phyloP scores from a whole-genome alignment of 2,113 vertebrate species.

The Heliornis fulica region DNA sequence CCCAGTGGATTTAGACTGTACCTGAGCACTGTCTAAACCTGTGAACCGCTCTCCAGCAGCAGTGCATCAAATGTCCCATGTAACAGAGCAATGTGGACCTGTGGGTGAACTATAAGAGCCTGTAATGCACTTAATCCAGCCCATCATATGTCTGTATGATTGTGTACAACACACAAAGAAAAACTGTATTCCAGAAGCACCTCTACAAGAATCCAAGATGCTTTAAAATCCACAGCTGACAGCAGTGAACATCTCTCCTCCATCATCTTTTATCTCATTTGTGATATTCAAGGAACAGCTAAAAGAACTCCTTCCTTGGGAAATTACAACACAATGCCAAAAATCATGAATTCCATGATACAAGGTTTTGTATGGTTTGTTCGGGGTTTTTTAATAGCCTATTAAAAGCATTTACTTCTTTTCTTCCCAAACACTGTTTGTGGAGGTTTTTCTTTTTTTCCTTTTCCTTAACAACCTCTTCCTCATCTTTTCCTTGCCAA shows the following conservation, averaged over 20 bases:
- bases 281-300: not conserved
- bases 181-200: not conserved
- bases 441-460: not conserved
- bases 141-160: not conserved
- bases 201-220: not conserved
- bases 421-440: not conserved
- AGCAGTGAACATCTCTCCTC: not conserved
- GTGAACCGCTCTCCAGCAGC: not conserved
- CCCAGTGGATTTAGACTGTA: fast-evolving
- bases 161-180: not conserved
- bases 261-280: not conserved
- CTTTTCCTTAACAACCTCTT: not conserved
- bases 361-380: too few species aligned
- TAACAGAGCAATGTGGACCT: not conserved
- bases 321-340: not conserved
- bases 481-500: not conserved
- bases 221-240: not conserved
- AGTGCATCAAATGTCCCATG: not conserved
- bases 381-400: not conserved
- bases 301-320: not conserved
- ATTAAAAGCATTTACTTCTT: not conserved
- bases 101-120: not conserved
- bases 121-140: not conserved
- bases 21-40: not conserved
- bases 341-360: not conserved